Evolutionary conservation across 2,113 vertebrate species (phyloP).

Genomic region (Heptranchias perlo): DNA sequence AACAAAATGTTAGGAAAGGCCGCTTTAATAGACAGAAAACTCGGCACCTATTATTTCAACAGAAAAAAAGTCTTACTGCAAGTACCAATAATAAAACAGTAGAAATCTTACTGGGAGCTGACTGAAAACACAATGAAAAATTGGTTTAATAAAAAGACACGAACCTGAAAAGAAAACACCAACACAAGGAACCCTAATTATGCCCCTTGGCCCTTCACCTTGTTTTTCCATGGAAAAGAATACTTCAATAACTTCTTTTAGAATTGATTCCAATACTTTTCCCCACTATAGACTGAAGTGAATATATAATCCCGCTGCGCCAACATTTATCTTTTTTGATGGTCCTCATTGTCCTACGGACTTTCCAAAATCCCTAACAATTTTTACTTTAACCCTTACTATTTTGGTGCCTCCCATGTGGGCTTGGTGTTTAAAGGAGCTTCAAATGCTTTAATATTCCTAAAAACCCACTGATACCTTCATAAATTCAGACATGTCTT

Average conservation of each 20-base stretch:
- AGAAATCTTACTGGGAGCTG: not conserved
- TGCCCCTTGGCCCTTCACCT: not conserved
- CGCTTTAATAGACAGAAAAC: not conserved
- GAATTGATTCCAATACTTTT: not conserved
- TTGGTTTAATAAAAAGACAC: not conserved
- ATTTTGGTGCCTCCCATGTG: not conserved
- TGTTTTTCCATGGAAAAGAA: not conserved
- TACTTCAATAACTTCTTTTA: not conserved
- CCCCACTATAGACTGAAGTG: not conserved
- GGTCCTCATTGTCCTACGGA: not conserved
- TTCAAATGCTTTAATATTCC: not conserved
- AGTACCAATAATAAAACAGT: not conserved
- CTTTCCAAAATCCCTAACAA: not conserved
- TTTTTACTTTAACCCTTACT: not conserved
- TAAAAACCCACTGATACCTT: not conserved
- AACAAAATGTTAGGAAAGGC: slow-evolving; percentile 13
- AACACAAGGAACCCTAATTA: not conserved
- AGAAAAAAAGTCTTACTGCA: not conserved
- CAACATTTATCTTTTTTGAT: not conserved
- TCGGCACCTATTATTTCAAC: slow-evolving; percentile 9
- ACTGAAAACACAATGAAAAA: not conserved
- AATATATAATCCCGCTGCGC: too few species aligned
- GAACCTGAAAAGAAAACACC: not conserved
- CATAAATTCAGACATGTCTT: not conserved
- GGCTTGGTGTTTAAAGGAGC: not conserved